These are phyloP conservation scores for Calephelis perditalis DNA, from an alignment of 2,888 invertebrate species.

Conservation along the genomic window DNA sequence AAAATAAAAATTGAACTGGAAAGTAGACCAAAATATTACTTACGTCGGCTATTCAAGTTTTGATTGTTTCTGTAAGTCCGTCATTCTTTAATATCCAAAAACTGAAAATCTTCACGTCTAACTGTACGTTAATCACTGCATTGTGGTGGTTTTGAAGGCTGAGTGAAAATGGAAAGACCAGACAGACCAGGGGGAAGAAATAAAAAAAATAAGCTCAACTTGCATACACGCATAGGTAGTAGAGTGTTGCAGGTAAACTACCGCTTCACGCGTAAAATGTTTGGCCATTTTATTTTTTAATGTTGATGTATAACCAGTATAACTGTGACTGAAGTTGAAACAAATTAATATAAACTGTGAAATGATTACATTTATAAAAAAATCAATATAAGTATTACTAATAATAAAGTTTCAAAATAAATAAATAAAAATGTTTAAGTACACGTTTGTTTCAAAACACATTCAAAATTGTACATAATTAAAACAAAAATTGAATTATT, in stretches of 20 bases:
- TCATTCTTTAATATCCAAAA: constrained; percentile 14
- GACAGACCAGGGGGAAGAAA: constrained; percentile 67
- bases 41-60: constrained; percentile 2
- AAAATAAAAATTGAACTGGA: background rate
- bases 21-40: constrained; percentile 10
- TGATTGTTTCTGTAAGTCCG: constrained; percentile 8
- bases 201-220: constrained; percentile 65
- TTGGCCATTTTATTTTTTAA: constrained; percentile 5
- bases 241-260: constrained; percentile 31
- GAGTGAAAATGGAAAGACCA: constrained; percentile 60
- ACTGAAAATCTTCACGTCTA: constrained; percentile 34
- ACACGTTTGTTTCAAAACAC: too few relatives aligned
- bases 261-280: constrained; percentile 23
- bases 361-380: too few relatives aligned
- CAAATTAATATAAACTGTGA: too few relatives aligned
- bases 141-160: constrained; percentile 63
- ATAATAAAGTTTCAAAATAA: too few relatives aligned
- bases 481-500: too few relatives aligned
- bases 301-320: too few relatives aligned
- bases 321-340: too few relatives aligned
- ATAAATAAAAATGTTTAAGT: too few relatives aligned
- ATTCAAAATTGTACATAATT: too few relatives aligned
- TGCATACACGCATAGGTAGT: constrained; percentile 68
- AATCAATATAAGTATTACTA: too few relatives aligned
- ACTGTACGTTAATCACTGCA: constrained; percentile 56